Evolutionary conservation across 2,888 invertebrate species (phyloP).

Genomic region (Antheraea yamamai): DNA sequence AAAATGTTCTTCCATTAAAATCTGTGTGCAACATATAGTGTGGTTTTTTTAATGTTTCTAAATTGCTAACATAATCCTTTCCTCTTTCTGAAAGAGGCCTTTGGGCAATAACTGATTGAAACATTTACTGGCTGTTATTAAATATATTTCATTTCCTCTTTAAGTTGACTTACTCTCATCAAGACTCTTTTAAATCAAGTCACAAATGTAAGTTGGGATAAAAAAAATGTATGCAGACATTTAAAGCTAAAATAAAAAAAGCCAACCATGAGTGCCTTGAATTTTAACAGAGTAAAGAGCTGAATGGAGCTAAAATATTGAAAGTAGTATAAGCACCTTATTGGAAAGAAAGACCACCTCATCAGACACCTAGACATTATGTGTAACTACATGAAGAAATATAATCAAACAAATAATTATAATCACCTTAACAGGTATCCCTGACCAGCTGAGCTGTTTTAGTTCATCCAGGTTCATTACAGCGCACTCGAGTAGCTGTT

Average conservation of each 20-base stretch:
- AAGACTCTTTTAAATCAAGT: background rate
- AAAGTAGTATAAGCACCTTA: no score
- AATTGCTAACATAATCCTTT: no score
- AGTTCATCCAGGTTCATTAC: constrained; percentile 93
- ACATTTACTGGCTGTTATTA: no score
- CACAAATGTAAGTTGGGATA: background rate
- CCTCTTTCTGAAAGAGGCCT: no score
- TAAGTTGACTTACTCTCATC: background rate
- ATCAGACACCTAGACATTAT: no score
- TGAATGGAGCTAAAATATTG: no score
- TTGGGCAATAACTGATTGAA: no score
- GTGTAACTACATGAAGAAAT: background rate
- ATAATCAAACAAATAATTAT: background rate
- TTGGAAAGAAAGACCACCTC: no score
- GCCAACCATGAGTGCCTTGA: background rate
- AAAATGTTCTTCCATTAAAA: no score
- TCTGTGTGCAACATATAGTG: no score
- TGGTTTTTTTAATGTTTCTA: no score
- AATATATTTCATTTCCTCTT: background rate
- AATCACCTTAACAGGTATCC: constrained; percentile 94
- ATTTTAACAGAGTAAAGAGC: background rate
- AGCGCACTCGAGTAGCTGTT: constrained; percentile 87
- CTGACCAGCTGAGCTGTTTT: constrained; percentile 97
- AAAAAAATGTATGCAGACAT: background rate
- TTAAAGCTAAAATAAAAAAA: background rate